Conservation (phyloP, 2,888 invertebrate species). For the Acanthosepion pharaonis region DNA sequence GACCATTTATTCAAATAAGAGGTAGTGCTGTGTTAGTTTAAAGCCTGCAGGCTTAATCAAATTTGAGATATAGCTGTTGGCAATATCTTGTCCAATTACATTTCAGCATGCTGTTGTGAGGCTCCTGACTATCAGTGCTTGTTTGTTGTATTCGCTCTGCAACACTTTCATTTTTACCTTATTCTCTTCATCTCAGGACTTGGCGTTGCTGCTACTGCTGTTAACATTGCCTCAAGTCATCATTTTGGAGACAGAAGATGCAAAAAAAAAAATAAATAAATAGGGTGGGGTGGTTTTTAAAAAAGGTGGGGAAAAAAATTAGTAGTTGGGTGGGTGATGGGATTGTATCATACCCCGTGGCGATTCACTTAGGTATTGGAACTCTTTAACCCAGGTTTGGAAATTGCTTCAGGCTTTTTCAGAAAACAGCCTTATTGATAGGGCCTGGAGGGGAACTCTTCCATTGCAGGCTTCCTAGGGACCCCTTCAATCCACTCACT, state of each 20-base stretch:
- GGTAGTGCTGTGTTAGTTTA: constrained; percentile 43
- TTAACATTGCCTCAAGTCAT: constrained; percentile 38
- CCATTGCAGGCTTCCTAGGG: constrained; percentile 39
- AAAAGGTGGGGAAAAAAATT: background rate
- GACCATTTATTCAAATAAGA: constrained; percentile 36
- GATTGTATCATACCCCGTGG: constrained; percentile 34
- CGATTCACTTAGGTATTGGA: constrained; percentile 43
- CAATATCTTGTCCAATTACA: constrained; percentile 42
- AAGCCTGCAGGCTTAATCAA: constrained; percentile 38
- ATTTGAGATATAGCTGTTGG: constrained; percentile 42
- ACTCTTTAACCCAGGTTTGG: constrained; percentile 43
- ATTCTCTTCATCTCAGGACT: background rate
- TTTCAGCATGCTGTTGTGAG: constrained; percentile 36
- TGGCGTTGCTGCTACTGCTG: background rate
- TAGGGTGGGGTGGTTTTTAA: background rate
- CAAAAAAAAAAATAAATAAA: background rate
- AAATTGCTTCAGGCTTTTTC: constrained; percentile 11
- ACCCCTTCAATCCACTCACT: background rate
- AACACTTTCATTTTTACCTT: background rate
- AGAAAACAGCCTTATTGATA: constrained; percentile 34
- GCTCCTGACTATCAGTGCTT: background rate
- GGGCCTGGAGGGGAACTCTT: background rate
- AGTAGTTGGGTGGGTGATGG: background rate
- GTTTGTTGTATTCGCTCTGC: background rate
- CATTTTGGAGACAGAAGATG: background rate